These are phyloP conservation scores for Diplodus puntazzo DNA, from an alignment of 2,797 vertebrate species.

Conservation along the genomic window DNA sequence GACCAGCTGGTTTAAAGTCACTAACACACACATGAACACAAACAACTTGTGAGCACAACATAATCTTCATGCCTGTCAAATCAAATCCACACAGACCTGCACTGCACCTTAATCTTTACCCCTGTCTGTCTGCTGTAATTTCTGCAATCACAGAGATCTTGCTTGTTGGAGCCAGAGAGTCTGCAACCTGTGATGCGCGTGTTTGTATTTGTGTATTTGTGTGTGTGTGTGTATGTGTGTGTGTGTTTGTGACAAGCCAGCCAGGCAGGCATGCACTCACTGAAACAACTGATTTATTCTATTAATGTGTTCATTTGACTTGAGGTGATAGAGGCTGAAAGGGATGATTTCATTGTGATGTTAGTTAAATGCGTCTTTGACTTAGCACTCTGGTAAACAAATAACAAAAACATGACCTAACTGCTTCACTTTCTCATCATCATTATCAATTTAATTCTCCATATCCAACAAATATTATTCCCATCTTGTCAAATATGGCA, in stretches of 20 bases:
- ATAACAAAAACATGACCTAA: constrained; percentile 19
- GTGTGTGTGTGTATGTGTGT: constrained; percentile 31
- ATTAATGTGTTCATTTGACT: constrained; percentile 57
- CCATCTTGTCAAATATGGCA: too few species aligned
- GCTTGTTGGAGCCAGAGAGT: constrained; percentile 79
- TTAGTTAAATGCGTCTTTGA: constrained; percentile 9
- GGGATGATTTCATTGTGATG: constrained; percentile 28
- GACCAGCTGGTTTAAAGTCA: constrained; percentile 43
- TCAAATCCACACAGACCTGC: constrained; percentile 63
- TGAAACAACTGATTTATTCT: constrained; percentile 75
- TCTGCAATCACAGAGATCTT: constrained; percentile 80
- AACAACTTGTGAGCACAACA: constrained; percentile 61
- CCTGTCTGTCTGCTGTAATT: constrained; percentile 76
- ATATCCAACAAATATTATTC: too few species aligned
- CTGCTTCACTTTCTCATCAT: constrained; percentile 24
- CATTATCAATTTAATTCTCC: constrained; percentile 1
- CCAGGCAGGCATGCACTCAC: constrained; percentile 60
- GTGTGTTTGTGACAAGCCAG: constrained; percentile 51
- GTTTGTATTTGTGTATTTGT: constrained; percentile 27
- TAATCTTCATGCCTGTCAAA: constrained; percentile 77
- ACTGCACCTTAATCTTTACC: constrained; percentile 72
- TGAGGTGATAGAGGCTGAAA: constrained; percentile 54
- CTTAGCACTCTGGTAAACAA: constrained; percentile 10
- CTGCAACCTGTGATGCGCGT: constrained; percentile 65
- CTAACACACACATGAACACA: constrained; percentile 22